phyloP scores from a whole-genome alignment of 1,140 invertebrate species.

The Diabrotica undecimpunctata region DNA sequence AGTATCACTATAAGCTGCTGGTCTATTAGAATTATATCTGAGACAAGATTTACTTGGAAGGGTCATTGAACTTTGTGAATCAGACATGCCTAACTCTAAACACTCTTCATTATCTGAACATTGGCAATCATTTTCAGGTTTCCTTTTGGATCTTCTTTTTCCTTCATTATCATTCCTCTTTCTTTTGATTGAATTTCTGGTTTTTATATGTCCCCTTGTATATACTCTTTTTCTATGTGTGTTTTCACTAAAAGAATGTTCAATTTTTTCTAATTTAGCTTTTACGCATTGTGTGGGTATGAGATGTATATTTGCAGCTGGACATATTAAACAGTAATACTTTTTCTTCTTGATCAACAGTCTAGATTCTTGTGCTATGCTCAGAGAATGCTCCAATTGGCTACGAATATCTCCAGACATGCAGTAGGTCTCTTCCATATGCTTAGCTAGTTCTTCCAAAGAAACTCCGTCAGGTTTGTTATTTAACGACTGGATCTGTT shows the following conservation, averaged over 20 bases:
- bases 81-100: too few relatives aligned
- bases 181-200: background rate
- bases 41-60: background rate
- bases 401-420: conserved; percentile 26
- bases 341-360: conserved; percentile 22
- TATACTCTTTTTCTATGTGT: background rate
- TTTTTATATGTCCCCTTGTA: background rate
- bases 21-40: too few relatives aligned
- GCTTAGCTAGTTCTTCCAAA: conserved; percentile 23
- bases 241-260: conserved; percentile 9
- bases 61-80: too few relatives aligned
- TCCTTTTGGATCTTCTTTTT: background rate
- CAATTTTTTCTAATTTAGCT: conserved; percentile 25
- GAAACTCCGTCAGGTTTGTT: conserved; percentile 14
- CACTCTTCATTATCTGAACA: background rate
- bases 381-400: conserved; percentile 25
- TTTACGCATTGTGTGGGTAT: conserved; percentile 21
- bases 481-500: conserved; percentile 18
- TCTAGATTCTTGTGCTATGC: conserved; percentile 17
- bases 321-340: conserved; percentile 24
- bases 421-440: conserved; percentile 21
- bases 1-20: too few relatives aligned
- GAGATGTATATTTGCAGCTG: conserved; percentile 27
- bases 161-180: background rate
- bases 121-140: background rate